A percentile compares a stretch with the other conserved stretches of the same genome.
Conservation (phyloP, 1,140 invertebrate species). For the Saccostrea echinata region DNA sequence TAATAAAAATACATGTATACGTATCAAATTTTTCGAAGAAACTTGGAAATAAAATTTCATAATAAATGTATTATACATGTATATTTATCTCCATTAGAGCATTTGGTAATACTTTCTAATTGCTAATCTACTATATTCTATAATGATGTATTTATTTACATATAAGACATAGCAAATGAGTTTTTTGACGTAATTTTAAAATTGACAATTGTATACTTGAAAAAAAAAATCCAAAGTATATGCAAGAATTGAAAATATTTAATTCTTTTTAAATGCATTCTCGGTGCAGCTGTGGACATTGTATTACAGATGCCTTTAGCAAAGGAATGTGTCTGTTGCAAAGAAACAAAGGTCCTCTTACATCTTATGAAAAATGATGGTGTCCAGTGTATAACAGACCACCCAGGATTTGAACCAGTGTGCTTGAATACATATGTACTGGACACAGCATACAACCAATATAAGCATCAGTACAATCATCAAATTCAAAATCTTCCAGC, state of each 20-base stretch:
- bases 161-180: neutral
- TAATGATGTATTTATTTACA: neutral
- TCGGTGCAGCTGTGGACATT: conserved; percentile 2
- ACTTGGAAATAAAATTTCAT: neutral
- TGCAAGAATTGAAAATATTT: neutral
- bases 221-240: neutral
- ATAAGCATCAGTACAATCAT: conserved; percentile 50
- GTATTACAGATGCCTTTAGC: neutral
- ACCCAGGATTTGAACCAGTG: conserved; percentile 46
- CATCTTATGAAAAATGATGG: neutral
- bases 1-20: neutral
- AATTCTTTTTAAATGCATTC: neutral
- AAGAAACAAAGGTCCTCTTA: neutral
- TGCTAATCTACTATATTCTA: neutral
- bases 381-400: conserved; percentile 51
- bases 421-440: conserved; percentile 48
- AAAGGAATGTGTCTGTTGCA: conserved; percentile 11
- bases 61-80: neutral
- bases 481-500: conserved; percentile 6
- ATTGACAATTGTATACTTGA: neutral
- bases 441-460: conserved; percentile 45
- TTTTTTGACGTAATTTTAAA: neutral
- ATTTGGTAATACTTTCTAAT: neutral
- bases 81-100: neutral
- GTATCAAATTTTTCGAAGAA: neutral